Evolutionary conservation across 2,888 invertebrate species (phyloP), one percentile per base, ranked within the genome.

Genomic region (Mythimna impura): DNA sequence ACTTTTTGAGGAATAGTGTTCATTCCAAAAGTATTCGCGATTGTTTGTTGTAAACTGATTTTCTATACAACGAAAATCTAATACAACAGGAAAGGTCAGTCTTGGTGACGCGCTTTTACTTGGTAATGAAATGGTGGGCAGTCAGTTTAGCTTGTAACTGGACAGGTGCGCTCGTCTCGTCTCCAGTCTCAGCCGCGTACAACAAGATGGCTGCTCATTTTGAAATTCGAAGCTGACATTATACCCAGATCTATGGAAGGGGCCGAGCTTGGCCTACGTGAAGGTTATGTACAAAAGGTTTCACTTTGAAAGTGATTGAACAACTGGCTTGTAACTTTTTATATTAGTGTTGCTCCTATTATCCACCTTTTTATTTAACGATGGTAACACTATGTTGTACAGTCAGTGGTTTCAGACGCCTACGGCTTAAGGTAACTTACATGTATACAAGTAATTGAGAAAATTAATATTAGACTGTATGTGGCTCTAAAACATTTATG

Each of bases 281-380:
- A 36, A 81, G 20, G 10, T 43, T 73, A 77, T 81, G 73, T 85
- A 71, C 54, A 60, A 63, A 79, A 36, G 62, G 65, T 78, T 67
- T 40, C 63, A 57, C 71, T 63, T 47, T 63, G 47, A 57, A 62
- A 66, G 52, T 63, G 68, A 43, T 69, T 63, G 63, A 71, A 57
- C 57, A 34, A 43, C 57, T 55, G 54, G 55, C 43, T 71, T 66
- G 20, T 30, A 71, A 61, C 25, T 25, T 55, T 81, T 65, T 58
- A 62, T 81, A 62, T 55, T 64, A 61, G n/a, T 60, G n/a, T 50
- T 67, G 43, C 43, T 66, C 20, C 12, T 65, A 57, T 52, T 67
- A 64, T 22, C 50, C 43, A 66, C 10, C 40, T 60, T 62, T 73
- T 66, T 66, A 52, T 73, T 66, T 66, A 52, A 40, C 8, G 25